These are phyloP conservation scores for Sphecodes monilicornis DNA, from an alignment of 2,888 invertebrate genomes.

Conservation along the genomic window DNA sequence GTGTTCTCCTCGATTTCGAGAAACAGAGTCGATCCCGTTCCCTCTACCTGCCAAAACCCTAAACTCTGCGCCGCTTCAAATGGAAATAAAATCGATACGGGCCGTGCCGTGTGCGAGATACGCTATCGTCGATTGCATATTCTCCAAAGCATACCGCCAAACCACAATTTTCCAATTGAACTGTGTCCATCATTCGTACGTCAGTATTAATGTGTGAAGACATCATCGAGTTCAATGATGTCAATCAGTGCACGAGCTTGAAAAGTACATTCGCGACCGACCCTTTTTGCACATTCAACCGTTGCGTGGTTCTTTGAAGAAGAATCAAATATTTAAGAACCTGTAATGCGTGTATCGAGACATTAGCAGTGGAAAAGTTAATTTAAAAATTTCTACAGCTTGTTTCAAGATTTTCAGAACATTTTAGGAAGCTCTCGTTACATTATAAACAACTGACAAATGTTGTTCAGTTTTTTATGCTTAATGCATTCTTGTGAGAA, in stretches of 20 bases:
- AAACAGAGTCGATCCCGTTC: constrained; percentile 1
- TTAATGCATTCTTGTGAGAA: too few species aligned
- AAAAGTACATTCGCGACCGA: too few species aligned
- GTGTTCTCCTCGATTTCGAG: constrained; percentile 27
- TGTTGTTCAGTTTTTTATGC: too few species aligned
- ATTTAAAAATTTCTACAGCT: too few species aligned
- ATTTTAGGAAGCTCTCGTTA: too few species aligned
- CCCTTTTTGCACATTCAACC: not conserved
- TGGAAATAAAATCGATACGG: constrained; percentile 36
- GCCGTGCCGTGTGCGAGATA: not conserved
- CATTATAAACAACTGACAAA: too few species aligned
- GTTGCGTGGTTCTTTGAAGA: not conserved
- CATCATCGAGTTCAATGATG: too few species aligned
- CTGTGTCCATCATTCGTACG: not conserved
- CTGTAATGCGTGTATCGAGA: too few species aligned
- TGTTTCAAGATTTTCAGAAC: too few species aligned
- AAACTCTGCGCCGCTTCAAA: not conserved
- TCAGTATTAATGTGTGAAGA: too few species aligned
- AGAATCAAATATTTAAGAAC: not conserved
- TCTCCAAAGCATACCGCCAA: not conserved
- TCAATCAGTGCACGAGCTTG: too few species aligned
- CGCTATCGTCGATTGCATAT: not conserved
- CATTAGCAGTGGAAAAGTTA: too few species aligned
- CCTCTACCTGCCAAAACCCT: constrained; percentile 28
- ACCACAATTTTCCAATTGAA: not conserved